Percentiles rank a stretch among this genome's conserved stretches.
These are phyloP conservation scores for Naso thynnoides DNA, from an alignment of 2,797 vertebrate species.

Conservation along the genomic window DNA sequence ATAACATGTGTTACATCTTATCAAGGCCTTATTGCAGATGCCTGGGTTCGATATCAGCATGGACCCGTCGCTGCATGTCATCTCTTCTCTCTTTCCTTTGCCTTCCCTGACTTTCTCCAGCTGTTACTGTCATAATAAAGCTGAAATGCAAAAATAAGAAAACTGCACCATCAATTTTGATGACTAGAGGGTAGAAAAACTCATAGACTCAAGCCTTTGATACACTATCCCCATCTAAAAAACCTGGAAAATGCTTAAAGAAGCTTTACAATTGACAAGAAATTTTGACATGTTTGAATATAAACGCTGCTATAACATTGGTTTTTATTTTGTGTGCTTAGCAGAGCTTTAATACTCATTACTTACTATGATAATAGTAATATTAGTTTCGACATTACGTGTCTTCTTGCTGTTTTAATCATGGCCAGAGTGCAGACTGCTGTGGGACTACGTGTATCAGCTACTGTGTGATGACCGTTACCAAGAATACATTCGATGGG, in stretches of 20 bases:
- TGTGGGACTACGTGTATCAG: conserved; percentile 94
- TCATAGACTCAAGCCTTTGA: background rate
- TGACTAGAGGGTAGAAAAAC: conserved; percentile 9
- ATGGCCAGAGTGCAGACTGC: conserved; percentile 88
- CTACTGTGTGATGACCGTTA: conserved; percentile 90
- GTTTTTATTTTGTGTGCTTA: background rate
- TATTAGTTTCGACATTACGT: background rate
- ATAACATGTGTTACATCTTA: too few species aligned
- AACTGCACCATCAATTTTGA: background rate
- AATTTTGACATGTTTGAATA: background rate
- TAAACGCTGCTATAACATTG: background rate
- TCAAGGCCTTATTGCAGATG: too few species aligned
- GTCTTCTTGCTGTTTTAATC: conserved; percentile 8
- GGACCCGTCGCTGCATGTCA: too few species aligned
- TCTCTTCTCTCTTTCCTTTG: too few species aligned
- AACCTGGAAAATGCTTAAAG: background rate
- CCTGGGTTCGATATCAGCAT: too few species aligned
- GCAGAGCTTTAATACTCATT: background rate
- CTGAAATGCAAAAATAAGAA: background rate
- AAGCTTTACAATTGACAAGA: background rate
- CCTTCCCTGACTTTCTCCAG: too few species aligned
- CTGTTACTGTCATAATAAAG: too few species aligned
- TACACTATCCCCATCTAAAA: background rate
- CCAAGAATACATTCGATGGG: conserved; percentile 90
- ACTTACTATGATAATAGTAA: background rate